Conservation (phyloP, 2,888 invertebrate genomes). For the Heliconius sara region DNA sequence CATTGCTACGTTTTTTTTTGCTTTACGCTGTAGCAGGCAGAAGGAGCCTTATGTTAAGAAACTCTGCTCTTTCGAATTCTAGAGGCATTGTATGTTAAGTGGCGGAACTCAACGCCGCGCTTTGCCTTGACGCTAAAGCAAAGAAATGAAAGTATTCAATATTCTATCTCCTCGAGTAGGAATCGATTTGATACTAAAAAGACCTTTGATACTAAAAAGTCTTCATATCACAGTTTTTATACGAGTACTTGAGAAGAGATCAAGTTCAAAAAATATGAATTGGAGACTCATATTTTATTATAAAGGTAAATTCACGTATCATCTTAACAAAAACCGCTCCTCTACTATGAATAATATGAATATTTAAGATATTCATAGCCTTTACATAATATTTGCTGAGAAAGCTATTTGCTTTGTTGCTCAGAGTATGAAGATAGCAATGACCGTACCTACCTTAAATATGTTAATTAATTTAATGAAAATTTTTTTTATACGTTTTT, state of each 20-base stretch:
- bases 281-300: background rate
- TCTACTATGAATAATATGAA: background rate
- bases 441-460: background rate
- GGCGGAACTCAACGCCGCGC: too few species aligned
- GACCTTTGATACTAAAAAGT: background rate
- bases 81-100: too few species aligned
- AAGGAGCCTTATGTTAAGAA: too few species aligned
- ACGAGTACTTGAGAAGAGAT: background rate
- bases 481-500: background rate
- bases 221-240: background rate
- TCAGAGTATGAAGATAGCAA: conserved; percentile 2
- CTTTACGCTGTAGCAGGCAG: too few species aligned
- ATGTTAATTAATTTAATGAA: conserved; percentile 17
- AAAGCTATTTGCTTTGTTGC: background rate
- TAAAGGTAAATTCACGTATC: conserved; percentile 11
- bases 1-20: too few species aligned
- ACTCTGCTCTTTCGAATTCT: too few species aligned
- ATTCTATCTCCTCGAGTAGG: too few species aligned
- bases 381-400: conserved; percentile 18
- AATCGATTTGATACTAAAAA: background rate
- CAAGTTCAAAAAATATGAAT: too few species aligned
- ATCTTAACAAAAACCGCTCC: background rate
- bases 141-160: too few species aligned
- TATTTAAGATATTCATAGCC: conserved; percentile 10
- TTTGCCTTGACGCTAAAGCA: too few species aligned